Evolutionary conservation across 2,888 invertebrate species (phyloP).

Genomic region (Trachelus troglodyta): DNA sequence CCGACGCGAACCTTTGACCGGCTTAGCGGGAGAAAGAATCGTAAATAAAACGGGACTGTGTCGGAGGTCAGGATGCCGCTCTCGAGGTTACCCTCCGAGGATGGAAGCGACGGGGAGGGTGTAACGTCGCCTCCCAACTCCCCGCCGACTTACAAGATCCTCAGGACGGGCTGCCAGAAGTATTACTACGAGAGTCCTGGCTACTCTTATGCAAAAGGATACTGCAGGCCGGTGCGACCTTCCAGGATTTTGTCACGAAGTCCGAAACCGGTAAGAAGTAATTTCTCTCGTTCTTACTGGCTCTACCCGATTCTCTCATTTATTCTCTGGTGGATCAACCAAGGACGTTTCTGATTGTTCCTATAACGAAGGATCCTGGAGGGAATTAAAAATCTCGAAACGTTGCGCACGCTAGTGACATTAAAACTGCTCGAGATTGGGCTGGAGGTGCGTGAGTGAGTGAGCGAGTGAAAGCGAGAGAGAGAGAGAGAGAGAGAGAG

Average conservation of each 20-base stretch:
- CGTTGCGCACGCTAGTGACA: not conserved
- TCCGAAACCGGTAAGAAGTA: conserved; percentile 11
- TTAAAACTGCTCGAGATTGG: not conserved
- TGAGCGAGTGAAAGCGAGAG: conserved; percentile 14
- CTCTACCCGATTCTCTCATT: not conserved
- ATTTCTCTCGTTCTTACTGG: not conserved
- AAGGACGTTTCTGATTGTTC: not conserved
- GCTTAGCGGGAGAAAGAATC: not conserved
- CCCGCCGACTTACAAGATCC: not conserved
- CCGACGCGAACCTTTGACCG: not conserved
- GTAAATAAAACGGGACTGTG: not conserved
- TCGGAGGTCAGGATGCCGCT: not conserved
- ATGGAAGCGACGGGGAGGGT: conserved; percentile 10
- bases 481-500: conserved; percentile 14
- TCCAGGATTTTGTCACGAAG: not conserved
- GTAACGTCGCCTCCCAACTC: not conserved
- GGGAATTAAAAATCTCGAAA: not conserved
- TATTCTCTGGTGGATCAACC: not conserved
- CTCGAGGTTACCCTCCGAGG: not conserved
- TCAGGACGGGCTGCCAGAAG: conserved; percentile 4
- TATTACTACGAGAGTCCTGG: conserved; percentile 3
- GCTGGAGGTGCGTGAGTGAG: not conserved
- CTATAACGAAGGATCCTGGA: not conserved
- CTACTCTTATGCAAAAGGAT: not conserved
- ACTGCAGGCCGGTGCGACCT: not conserved